Conservation (phyloP, 2,797 vertebrate genomes). For the Echeneis naucrates region DNA sequence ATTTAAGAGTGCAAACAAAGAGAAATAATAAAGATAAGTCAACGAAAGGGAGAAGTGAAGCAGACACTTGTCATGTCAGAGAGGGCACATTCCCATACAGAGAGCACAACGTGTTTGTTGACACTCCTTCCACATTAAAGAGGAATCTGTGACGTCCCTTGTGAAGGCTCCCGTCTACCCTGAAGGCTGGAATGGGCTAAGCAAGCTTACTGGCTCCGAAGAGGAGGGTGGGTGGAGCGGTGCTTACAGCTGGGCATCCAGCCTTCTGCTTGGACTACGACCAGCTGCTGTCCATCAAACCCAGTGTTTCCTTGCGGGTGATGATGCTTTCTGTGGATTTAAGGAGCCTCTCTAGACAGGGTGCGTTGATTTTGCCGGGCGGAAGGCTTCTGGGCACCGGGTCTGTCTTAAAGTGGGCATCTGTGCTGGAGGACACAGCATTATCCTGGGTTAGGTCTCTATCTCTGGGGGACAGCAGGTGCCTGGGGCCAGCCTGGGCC, state of each 20-base stretch:
- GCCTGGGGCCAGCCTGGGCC: slow-evolving; percentile 74
- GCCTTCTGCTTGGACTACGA: slow-evolving; percentile 78
- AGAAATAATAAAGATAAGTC: slow-evolving; percentile 55
- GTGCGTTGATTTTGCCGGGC: slow-evolving; percentile 85
- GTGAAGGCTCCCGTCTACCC: slow-evolving; percentile 68
- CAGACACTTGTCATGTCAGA: slow-evolving; percentile 70
- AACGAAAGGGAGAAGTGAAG: slow-evolving; percentile 66
- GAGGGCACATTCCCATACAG: slow-evolving; percentile 61
- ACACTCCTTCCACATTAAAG: slow-evolving; percentile 57
- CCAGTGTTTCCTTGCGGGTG: slow-evolving; percentile 72
- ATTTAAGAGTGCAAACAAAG: slow-evolving; percentile 72
- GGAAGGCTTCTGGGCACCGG: slow-evolving; percentile 71
- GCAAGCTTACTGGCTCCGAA: slow-evolving; percentile 72
- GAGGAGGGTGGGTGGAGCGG: slow-evolving; percentile 49
- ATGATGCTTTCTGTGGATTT: slow-evolving; percentile 88
- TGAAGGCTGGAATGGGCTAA: slow-evolving; percentile 83
- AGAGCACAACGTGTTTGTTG: slow-evolving; percentile 65
- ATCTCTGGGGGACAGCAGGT: slow-evolving; percentile 67
- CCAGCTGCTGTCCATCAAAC: slow-evolving; percentile 78
- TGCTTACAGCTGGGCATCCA: slow-evolving; percentile 51
- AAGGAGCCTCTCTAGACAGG: slow-evolving; percentile 87
- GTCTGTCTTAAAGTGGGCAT: slow-evolving; percentile 75
- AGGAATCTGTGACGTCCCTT: slow-evolving; percentile 66
- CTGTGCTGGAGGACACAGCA: slow-evolving; percentile 87
- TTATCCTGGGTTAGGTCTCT: slow-evolving; percentile 85